Percentiles rank a stretch among this genome's conserved stretches.
These are phyloP conservation scores for Empidonax alnorum DNA, from an alignment of 2,113 vertebrate genomes.

Conservation along the genomic window DNA sequence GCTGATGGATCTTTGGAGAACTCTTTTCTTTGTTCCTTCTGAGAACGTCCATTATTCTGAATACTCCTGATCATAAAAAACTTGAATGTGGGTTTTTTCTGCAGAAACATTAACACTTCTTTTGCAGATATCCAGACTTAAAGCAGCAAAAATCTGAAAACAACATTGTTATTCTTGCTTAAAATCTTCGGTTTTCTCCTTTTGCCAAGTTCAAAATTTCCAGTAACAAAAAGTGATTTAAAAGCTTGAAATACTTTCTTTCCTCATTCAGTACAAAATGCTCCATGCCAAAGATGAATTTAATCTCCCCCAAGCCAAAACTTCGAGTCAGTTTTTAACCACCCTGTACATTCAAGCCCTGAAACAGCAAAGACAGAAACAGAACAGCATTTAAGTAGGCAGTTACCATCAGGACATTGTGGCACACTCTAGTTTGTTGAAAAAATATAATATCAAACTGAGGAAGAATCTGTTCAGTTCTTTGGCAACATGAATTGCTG, in stretches of 20 bases:
- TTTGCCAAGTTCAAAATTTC: neutral
- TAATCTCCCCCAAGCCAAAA: conserved; percentile 43
- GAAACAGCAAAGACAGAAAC: conserved; percentile 55
- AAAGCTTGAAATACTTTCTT: conserved; percentile 17
- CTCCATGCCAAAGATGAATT: conserved; percentile 33
- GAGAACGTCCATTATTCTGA: neutral
- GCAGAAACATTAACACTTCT: neutral
- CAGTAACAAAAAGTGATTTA: neutral
- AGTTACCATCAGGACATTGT: conserved; percentile 54
- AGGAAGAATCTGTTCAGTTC: conserved; percentile 49
- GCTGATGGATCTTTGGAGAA: neutral
- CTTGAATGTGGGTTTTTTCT: neutral
- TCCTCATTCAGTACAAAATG: neutral
- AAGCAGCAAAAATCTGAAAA: neutral
- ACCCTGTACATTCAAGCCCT: conserved; percentile 24
- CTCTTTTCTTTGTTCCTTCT: neutral
- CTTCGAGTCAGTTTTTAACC: conserved; percentile 12
- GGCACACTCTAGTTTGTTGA: conserved; percentile 55
- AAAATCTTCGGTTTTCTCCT: neutral
- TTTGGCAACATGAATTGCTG: neutral
- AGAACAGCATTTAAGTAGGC: conserved; percentile 68
- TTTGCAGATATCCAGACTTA: neutral
- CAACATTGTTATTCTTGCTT: neutral
- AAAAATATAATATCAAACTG: conserved; percentile 54
- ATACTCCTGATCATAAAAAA: neutral